Evolutionary conservation across 2,888 invertebrate species (phyloP), one percentile per base, ranked within the genome.

Genomic region (Dichetophora obliterata): DNA sequence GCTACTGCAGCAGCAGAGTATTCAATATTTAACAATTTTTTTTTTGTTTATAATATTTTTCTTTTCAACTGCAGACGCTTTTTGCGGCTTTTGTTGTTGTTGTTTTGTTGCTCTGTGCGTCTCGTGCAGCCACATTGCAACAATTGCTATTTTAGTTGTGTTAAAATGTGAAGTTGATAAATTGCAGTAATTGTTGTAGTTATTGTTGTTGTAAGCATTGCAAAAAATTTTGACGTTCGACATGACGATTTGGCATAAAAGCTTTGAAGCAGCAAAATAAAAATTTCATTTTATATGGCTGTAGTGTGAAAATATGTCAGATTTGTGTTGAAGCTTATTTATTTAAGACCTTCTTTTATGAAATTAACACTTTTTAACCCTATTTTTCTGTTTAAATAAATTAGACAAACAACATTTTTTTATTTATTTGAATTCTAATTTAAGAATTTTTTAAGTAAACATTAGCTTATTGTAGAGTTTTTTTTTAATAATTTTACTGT

Each of bases 201-300:
- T 59, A 2, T 27, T 27, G 8, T 24, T 19, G 59, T 19, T 43
- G 52, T n/a, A 66, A 75, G 52, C 43, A 75, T 66, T 57, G 27
- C 6, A 3, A 72, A 59, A 31, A 72, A 72, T 76, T 76, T 72
- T 76, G 66, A 52, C 37, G 75, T 31, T n/a, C 16, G 9, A 11
- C 14, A 50, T 14, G 19, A 52, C n/a, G 43, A 43, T 43, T 43
- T 43, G 43, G 50, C 27, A 61, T 24, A 73, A 66, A 75, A 65
- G 43, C 57, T 31, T 24, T 71, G 19, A 8, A 22, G 22, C 14
- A 14, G 24, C 24, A 14, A 43, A 59, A 48, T 6, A 27, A 22
- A 34, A 31, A 27, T 3, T 6, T 43, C 2, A 11, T 43, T 43
- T 11, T 43, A 14, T 43, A 2, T 43, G 43, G 11, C 43, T 2